Evolutionary conservation across 2,797 vertebrate species (phyloP), one percentile per base, ranked within the genome.

Genomic region (Galagoides demidoff): DNA sequence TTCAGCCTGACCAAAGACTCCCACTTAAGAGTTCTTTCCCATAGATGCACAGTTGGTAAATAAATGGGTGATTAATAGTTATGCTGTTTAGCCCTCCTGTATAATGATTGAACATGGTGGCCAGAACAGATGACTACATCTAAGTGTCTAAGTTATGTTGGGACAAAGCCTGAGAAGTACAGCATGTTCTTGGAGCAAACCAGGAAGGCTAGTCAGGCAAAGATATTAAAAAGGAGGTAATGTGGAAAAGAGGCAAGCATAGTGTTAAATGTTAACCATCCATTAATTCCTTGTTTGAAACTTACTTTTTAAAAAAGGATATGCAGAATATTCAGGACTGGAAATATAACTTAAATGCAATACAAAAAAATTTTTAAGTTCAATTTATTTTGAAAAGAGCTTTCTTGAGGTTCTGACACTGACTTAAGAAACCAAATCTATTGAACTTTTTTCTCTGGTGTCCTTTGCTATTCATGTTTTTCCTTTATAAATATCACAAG

Each of bases 401-500:
- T 57, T 83, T 82, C 55, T 43, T 94, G 81, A 76, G 16, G 12
- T 64, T 92, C 61, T 84, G 77, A 93, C 39, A 57, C 34, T 77
- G 22, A 76, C 43, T 92, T 81, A 39, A 95, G 59, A 93, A 73
- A n/a, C 45, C 17, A 76, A 6, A 1, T 27, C 20, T 64, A 43
- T 90, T 82, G 55, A 78, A n/a, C 55, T 71, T 79, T 68, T 11
- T 89, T 4, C 14, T 86, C 76, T 76, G 11, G n/a, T 90, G 9
- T 57, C 29, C 8, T 95, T 17, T 68, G 64, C 23, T 45, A 19
- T 59, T 71, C 70, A 20, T 74, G 16, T 83, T 52, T 86, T 86
- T 76, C 55, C 29, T 95, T 87, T 76, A 86, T 84, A 88, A 82
- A 88, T 66, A 82, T 90, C 74, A 91, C 57, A 84, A 52, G 71